Evolutionary conservation across 2,797 vertebrate species (phyloP).

Genomic region (Crypturellus tataupa): DNA sequence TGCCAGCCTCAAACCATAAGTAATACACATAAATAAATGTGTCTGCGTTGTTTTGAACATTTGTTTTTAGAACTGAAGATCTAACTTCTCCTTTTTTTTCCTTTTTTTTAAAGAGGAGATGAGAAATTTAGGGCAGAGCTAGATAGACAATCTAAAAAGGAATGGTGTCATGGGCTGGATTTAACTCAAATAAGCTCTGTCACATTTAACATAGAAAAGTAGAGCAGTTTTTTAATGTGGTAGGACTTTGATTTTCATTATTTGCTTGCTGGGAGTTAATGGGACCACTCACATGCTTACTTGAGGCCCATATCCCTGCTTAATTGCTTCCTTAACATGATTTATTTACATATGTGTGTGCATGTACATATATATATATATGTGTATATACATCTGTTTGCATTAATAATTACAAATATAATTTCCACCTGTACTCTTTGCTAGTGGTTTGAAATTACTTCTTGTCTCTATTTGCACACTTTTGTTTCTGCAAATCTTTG

Average conservation of each 20-base stretch:
- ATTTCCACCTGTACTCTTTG: not conserved
- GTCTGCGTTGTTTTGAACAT: not conserved
- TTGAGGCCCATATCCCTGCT: not conserved
- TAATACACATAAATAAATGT: not conserved
- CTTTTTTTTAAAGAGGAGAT: not conserved
- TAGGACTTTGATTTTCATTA: not conserved
- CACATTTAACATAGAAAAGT: too few species aligned
- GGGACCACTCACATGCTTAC: not conserved
- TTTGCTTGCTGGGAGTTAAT: not conserved
- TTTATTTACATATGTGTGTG: not conserved
- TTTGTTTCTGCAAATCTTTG: not conserved
- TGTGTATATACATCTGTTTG: not conserved
- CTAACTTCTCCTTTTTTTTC: not conserved
- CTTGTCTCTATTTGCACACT: not conserved
- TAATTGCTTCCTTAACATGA: slow-evolving; percentile 11
- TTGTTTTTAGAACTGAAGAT: not conserved
- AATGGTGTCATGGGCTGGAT: not conserved
- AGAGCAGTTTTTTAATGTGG: too few species aligned
- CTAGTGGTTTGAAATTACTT: not conserved
- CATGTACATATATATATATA: not conserved
- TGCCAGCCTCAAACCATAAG: not conserved
- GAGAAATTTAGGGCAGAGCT: not conserved
- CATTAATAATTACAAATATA: not conserved
- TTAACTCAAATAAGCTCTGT: not conserved
- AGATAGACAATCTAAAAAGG: not conserved